Conservation (phyloP, 37 sponge, comb jelly and placozoan species). For the Aphrocallistes beatrix region DNA sequence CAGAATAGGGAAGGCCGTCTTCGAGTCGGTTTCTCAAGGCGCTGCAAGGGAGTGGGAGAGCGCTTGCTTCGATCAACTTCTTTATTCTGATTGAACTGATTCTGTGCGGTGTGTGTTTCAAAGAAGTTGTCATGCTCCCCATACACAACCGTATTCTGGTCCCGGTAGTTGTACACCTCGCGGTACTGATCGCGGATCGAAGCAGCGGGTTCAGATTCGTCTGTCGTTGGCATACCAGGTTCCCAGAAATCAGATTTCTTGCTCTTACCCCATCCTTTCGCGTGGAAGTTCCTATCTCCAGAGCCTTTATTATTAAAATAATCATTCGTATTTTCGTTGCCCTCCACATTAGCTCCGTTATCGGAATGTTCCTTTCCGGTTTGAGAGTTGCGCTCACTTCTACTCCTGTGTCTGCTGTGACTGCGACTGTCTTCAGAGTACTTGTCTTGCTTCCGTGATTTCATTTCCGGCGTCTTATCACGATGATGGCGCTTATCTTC, state of each 20-base stretch:
- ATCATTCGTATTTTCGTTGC: background rate
- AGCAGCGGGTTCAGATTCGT: background rate
- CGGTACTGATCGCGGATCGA: background rate
- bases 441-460: background rate
- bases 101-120: background rate
- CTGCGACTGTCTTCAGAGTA: background rate
- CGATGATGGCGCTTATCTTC: background rate
- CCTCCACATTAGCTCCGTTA: background rate
- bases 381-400: constrained; percentile 1
- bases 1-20: constrained; percentile 60
- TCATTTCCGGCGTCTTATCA: constrained; percentile 11
- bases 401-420: background rate
- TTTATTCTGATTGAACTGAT: background rate
- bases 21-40: background rate
- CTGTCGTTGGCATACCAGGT: background rate
- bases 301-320: background rate
- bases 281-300: background rate
- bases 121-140: constrained; percentile 10
- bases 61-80: background rate
- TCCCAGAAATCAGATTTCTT: background rate
- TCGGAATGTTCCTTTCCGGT: too few species aligned
- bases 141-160: background rate
- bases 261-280: background rate
- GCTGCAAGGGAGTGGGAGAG: background rate
- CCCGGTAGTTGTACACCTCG: constrained; percentile 4